Conservation (phyloP, 2,113 vertebrate species). For the Chloroceryle aenea region DNA sequence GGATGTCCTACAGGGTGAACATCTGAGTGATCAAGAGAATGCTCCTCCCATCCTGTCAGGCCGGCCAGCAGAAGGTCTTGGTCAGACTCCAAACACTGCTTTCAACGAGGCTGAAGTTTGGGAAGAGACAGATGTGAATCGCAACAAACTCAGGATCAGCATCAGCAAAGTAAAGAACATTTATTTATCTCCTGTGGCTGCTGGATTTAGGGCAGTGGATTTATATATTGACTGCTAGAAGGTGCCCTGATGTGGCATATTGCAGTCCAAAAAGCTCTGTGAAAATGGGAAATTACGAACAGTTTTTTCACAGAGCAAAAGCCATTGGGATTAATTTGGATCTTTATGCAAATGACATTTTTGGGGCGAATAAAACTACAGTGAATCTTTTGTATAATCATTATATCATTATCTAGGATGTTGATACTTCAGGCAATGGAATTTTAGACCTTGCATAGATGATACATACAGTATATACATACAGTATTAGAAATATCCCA, state of each 20-base stretch:
- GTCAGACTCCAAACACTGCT: constrained; percentile 68
- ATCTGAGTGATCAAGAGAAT: constrained; percentile 97
- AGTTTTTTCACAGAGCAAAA: not conserved
- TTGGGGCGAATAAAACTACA: not conserved
- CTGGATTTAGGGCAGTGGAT: not conserved
- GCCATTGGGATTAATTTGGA: not conserved
- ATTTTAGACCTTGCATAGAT: not conserved
- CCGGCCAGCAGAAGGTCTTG: constrained; percentile 75
- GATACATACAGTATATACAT: too few species aligned
- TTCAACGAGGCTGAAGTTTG: constrained; percentile 88
- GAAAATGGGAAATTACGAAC: not conserved
- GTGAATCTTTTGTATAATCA: not conserved
- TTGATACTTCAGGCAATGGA: not conserved
- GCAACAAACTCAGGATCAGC: constrained; percentile 98
- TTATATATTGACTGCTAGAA: not conserved
- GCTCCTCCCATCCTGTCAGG: constrained; percentile 87
- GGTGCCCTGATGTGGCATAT: not conserved
- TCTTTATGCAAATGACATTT: not conserved
- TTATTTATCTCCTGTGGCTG: not conserved
- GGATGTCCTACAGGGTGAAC: constrained; percentile 94
- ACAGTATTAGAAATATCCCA: not conserved
- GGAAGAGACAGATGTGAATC: constrained; percentile 98
- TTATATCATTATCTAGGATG: not conserved
- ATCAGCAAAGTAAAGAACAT: constrained; percentile 89
- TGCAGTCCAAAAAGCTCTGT: not conserved